phyloP scores from a whole-genome alignment of 2,888 invertebrate genomes.

The Osmoderma eremita region DNA sequence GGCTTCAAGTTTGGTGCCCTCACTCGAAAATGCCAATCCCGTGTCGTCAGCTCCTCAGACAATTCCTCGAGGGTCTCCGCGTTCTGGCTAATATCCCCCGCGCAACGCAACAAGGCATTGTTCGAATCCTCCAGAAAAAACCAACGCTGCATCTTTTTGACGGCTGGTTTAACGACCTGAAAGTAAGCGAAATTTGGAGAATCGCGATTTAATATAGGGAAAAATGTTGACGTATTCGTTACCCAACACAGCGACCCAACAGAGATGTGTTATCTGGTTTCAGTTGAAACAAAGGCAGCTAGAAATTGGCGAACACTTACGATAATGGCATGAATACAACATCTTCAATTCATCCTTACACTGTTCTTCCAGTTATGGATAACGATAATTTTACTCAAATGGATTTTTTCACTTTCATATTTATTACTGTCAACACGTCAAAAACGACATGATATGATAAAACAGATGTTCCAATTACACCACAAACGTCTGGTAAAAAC shows the following conservation, averaged over 20 bases:
- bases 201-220: too few relatives aligned
- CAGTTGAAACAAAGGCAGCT: not conserved
- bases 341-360: too few relatives aligned
- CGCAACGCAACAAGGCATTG: conserved; percentile 51
- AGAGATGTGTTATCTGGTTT: not conserved
- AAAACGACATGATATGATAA: not conserved
- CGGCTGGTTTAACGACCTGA: conserved; percentile 42
- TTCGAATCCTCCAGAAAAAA: conserved; percentile 70
- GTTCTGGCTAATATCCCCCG: conserved; percentile 35
- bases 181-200: conserved; percentile 19
- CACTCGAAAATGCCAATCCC: conserved; percentile 68
- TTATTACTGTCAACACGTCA: not conserved
- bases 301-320: not conserved
- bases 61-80: conserved; percentile 42
- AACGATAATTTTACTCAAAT: too few relatives aligned
- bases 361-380: too few relatives aligned
- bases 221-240: not conserved
- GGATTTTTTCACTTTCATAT: too few relatives aligned
- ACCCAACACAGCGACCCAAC: not conserved
- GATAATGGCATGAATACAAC: not conserved
- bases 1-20: conserved; percentile 66
- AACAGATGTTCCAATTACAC: too few relatives aligned
- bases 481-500: not conserved
- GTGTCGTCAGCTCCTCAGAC: conserved; percentile 42
- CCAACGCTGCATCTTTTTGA: conserved; percentile 71